Base-by-base conservation (phyloP, 2,113 vertebrate genomes). In the Microcebus lehilahytsara region DNA sequence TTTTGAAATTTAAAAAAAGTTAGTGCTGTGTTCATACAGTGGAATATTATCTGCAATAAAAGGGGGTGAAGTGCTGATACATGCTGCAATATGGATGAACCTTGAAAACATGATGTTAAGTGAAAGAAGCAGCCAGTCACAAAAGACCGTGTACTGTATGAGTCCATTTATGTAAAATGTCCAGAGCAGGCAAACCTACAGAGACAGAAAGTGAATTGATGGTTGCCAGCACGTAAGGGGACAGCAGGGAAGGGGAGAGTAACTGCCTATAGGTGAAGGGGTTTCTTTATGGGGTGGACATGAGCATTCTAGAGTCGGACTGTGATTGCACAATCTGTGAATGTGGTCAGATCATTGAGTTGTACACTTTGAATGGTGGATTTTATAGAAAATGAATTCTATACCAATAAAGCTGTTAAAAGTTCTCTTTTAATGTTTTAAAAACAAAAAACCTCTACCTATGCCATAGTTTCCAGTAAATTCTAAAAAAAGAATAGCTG, bases 21-120 rank as follows among this genome's bases (percentile, higher is more conserved):
- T 3, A 23, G 20, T 3, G 5, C 69, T 34, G 19, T 4, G 20
- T 40, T 30, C 62, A 40, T 4, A 3, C 4, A 0, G 22, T 6
- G 8, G 2, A 67, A 13, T 1, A 10, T 60, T 40, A 27, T 5
- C 77, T 4, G 23, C 37, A 86, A 37, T 5, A 62, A 34, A 67
- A 62, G 27, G 19, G 34, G 60, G 25, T 2, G 11, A 53, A 7
- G 8, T 9, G 16, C 46, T n/a, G 9, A 5, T 1, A 58, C 34
- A 2, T 1, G 11, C 27, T 37, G 19, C 16, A 1, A 20, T 0
- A 3, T 1, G 6, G 6, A 1, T 22, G 46, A 7, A 10, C 27
- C n/a, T 58, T 2, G 5, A 42, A 72, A 79, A 37, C 58, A 2
- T 3, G 27, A 51, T 1, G 67, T 85, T 12, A 6, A 4, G 27